A percentile compares a stretch with the other conserved stretches of the same genome.
phyloP scores from a whole-genome alignment of 2,888 invertebrate species.

The Drosophila multiciliata region DNA sequence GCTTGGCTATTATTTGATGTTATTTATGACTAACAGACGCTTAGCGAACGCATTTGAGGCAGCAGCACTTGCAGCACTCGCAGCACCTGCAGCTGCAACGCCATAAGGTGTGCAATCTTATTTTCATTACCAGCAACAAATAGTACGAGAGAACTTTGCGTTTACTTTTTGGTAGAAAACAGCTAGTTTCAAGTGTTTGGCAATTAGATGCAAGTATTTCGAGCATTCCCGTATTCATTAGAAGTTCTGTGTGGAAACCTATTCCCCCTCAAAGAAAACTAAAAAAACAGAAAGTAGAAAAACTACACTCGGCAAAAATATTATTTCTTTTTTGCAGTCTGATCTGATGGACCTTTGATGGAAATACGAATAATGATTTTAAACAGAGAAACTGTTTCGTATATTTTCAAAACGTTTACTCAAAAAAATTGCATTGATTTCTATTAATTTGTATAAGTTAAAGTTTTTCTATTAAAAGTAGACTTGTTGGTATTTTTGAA shows the following conservation, averaged over 20 bases:
- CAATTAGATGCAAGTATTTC: conserved; percentile 58
- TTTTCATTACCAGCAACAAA: conserved; percentile 49
- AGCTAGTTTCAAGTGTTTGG: conserved; percentile 44
- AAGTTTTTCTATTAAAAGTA: background rate
- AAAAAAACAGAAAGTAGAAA: background rate
- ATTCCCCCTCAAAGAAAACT: background rate
- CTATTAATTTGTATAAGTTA: background rate
- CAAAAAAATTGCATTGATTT: too few relatives aligned
- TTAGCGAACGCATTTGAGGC: conserved; percentile 47
- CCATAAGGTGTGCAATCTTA: conserved; percentile 52
- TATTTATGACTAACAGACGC: conserved; percentile 70
- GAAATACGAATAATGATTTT: background rate
- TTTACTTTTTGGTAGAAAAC: conserved; percentile 20
- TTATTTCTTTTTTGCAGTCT: background rate
- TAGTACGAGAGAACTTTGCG: conserved; percentile 25
- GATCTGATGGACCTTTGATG: background rate
- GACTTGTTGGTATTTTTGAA: background rate
- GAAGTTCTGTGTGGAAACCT: conserved; percentile 25
- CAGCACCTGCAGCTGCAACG: conserved; percentile 30
- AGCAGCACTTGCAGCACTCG: conserved; percentile 5
- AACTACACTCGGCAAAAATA: background rate
- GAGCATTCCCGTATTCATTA: conserved; percentile 46
- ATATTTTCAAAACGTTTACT: too few relatives aligned
- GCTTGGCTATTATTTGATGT: conserved; percentile 64
- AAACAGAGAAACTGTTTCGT: background rate